Evolutionary conservation across 2,888 invertebrate genomes (phyloP), one percentile per base, ranked within the genome.

Genomic region (Chrysodeixis includens): DNA sequence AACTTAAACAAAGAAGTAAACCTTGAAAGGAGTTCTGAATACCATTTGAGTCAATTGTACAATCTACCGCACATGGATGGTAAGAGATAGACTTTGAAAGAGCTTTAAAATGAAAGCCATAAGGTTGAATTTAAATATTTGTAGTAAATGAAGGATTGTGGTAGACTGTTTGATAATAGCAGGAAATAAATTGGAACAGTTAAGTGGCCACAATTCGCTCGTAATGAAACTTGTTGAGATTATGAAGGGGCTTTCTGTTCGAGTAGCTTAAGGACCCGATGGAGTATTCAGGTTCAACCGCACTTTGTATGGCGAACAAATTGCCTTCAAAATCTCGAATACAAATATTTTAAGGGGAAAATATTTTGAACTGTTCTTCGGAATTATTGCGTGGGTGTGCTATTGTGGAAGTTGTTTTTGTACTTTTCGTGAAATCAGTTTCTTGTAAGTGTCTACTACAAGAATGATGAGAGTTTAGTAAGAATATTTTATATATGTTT

Each of bases 181-280:
- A 49, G 46, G 46, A 49, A 49, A 49, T 49, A 49, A 40, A 63
- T 74, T 63, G 12, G 9, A 32, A 20, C 44, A 26, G 46, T 69
- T 14, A 51, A 71, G 75, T 69, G 58, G 46, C 56, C 46, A 52
- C 32, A 54, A 69, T 63, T 57, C 59, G 26, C 40, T 44, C 9
- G 0, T 14, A 74, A 59, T 49, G 32, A 61, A 58, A 53, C 26
- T 46, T 44, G 49, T 63, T 22, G 63, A 69, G 26, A 26, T 40
- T 16, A 30, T 16, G 52, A 71, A 55, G 12, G 46, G 49, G 16
- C 46, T 22, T 35, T 30, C 12, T 20, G 26, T 16, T 53, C 14
- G 12, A 59, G 35, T 53, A 32, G 51, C 30, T 10, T 35, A 74
- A 58, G 53, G 58, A 58, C 26, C 26, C 22, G 10, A 10, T 22